Evolutionary conservation across 1,140 invertebrate genomes (phyloP).

Genomic region (Helicoverpa armigera): DNA sequence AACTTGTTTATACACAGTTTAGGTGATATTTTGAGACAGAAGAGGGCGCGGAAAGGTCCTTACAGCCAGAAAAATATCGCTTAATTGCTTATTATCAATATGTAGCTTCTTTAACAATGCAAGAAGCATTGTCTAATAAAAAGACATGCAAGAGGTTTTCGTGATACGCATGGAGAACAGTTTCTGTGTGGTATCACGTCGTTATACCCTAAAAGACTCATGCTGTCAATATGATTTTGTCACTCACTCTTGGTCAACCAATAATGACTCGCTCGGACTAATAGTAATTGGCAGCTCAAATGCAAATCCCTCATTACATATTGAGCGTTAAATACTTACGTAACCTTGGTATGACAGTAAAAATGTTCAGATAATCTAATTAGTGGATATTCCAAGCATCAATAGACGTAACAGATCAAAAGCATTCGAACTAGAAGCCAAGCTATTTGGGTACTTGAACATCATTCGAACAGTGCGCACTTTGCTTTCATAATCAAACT

Average conservation of each 20-base stretch:
- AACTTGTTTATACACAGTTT: too few species aligned
- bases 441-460: background rate
- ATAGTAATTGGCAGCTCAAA: background rate
- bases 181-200: too few species aligned
- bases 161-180: too few species aligned
- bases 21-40: too few species aligned
- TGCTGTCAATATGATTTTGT: background rate
- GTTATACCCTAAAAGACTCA: background rate
- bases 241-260: background rate
- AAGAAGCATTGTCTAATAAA: too few species aligned
- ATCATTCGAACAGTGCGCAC: background rate
- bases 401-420: background rate
- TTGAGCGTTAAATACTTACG: background rate
- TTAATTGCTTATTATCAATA: too few species aligned
- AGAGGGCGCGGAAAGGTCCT: too few species aligned
- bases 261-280: background rate
- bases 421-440: background rate
- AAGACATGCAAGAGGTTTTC: too few species aligned
- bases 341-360: background rate
- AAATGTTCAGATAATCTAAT: background rate
- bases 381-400: constrained; percentile 9
- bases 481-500: background rate
- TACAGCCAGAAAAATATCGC: too few species aligned
- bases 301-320: background rate
- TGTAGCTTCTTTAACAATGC: too few species aligned